These are phyloP conservation scores for Electrona antarctica DNA, from an alignment of 2,113 vertebrate species.

Conservation along the genomic window DNA sequence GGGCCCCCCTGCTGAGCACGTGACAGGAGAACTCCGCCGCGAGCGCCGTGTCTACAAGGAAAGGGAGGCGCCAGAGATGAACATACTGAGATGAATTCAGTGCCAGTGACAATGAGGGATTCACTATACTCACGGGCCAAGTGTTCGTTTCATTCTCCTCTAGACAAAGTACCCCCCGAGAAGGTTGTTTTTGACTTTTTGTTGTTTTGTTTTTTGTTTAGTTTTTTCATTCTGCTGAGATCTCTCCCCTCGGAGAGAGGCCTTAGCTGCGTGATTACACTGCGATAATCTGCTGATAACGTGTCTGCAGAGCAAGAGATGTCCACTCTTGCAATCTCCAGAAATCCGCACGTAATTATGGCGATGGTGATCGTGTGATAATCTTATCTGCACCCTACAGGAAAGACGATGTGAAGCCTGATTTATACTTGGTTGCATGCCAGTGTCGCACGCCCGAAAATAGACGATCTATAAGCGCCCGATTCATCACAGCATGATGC, in stretches of 20 bases:
- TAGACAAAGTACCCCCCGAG: too few species aligned
- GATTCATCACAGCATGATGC: too few species aligned
- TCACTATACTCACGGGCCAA: too few species aligned
- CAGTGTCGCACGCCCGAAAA: not conserved
- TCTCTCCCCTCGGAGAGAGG: conserved; percentile 34
- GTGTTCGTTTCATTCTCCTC: too few species aligned
- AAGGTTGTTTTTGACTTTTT: not conserved
- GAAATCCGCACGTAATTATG: conserved; percentile 72
- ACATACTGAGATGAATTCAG: too few species aligned
- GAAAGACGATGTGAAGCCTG: conserved; percentile 38
- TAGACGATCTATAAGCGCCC: too few species aligned
- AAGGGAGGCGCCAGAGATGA: too few species aligned
- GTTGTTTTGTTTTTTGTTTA: conserved; percentile 9
- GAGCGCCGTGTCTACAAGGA: too few species aligned
- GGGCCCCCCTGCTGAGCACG: not conserved
- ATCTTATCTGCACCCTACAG: conserved; percentile 65
- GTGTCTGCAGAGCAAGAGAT: conserved; percentile 62
- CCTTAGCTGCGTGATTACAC: conserved; percentile 54
- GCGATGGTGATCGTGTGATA: conserved; percentile 60
- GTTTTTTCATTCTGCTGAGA: conserved; percentile 38
- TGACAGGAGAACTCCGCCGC: not conserved
- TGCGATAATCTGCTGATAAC: conserved; percentile 66
- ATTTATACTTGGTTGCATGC: too few species aligned
- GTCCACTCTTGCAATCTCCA: conserved; percentile 59
- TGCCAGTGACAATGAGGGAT: too few species aligned